phyloP scores from a whole-genome alignment of 2,888 invertebrate genomes.

The Drosophila meridiana region DNA sequence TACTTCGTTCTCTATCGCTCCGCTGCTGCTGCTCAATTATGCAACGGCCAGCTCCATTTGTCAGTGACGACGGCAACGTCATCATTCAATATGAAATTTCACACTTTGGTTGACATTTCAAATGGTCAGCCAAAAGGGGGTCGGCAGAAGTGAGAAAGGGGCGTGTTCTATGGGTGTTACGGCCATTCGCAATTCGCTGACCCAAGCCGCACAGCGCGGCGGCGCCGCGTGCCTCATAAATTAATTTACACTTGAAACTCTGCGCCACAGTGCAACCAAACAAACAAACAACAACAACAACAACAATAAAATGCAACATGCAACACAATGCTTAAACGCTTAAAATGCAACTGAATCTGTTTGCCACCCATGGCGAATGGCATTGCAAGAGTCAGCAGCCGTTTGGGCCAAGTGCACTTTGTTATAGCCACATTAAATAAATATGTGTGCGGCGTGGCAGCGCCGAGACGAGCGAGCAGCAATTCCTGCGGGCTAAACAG shows the following conservation, averaged over 20 bases:
- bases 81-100: conserved; percentile 76
- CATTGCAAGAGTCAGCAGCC: conserved; percentile 43
- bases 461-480: background rate
- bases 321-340: conserved; percentile 53
- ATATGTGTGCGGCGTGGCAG: conserved; percentile 19
- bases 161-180: conserved; percentile 6
- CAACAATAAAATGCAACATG: conserved; percentile 16
- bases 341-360: conserved; percentile 57
- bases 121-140: conserved; percentile 32
- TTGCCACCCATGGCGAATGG: conserved; percentile 59
- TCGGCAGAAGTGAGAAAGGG: background rate
- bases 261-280: conserved; percentile 51
- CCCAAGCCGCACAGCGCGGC: conserved; percentile 58
- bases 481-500: conserved; percentile 10
- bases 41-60: conserved; percentile 67
- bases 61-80: conserved; percentile 45
- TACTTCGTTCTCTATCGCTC: background rate
- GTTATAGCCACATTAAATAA: conserved; percentile 60
- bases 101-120: conserved; percentile 74
- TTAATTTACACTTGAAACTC: conserved; percentile 79
- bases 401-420: conserved; percentile 58
- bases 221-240: conserved; percentile 77
- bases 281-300: conserved; percentile 35
- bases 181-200: conserved; percentile 31
- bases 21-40: conserved; percentile 59